Evolutionary conservation across 2,797 vertebrate genomes (phyloP), one percentile per base, ranked within the genome.

Genomic region (Orientallactaga sibirica): DNA sequence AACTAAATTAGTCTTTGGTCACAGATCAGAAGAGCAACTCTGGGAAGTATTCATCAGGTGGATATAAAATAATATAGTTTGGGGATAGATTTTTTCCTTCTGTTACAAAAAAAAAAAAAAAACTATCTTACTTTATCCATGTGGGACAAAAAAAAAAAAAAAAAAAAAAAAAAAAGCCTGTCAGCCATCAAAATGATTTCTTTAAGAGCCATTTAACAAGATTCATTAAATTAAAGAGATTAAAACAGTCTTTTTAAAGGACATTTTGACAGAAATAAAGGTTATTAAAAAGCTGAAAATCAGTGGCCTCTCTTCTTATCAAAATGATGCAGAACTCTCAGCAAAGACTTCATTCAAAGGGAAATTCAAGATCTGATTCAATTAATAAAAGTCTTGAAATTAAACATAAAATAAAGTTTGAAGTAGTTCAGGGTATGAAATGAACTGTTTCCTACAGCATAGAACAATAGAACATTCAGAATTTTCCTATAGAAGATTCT

Each of bases 211-310:
- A 96, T 96, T 96, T 97, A 97, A 96, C 5, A 61, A 92, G 93
- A 93, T 95, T 95, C 96, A 96, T 97, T 97, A 97, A 94, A 94
- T 88, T 96, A 95, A 96, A 77, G 80, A 80, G 95, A 97, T 97
- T 93, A 94, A 97, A 67, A 66, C 73, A 95, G 91, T 62, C 94
- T 92, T 85, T 27, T 90, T 92, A 92, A 96, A 97, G 83, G 77
- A 96, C 55, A 88, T 97, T 97, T 78, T 94, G 95, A 96, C 96
- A 94, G 76, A 88, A 90, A 96, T 93, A 74, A 27, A 96, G 90
- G n/a, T 95, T 97, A 88, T 93, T 12, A 95, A 96, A 95, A 96
- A 95, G 91, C 94, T 87, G 80, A 90, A 96, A 88, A 94, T 95
- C 95, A 91, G 92, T 83, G 84, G 92, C 95, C 84, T 96, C 87